These are phyloP conservation scores for Datnioides undecimradiatus DNA, from an alignment of 2,113 vertebrate genomes.

Conservation along the genomic window DNA sequence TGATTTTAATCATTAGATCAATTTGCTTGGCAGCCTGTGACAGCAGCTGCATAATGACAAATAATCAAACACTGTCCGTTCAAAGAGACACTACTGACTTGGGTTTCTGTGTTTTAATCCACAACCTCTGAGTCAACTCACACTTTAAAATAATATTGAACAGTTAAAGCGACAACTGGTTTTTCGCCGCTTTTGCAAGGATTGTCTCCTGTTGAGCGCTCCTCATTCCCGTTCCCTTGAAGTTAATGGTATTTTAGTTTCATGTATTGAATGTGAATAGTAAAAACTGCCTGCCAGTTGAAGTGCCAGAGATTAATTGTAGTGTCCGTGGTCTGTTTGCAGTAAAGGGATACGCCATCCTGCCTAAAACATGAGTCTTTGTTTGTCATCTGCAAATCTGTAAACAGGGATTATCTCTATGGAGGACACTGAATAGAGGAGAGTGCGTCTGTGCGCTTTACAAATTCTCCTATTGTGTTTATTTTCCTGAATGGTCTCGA, in stretches of 20 bases:
- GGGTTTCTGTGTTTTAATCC: not conserved
- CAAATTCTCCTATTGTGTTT: slow-evolving; percentile 43
- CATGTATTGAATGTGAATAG: not conserved
- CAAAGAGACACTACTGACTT: not conserved
- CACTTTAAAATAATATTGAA: not conserved
- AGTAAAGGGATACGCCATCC: not conserved
- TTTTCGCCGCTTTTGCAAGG: not conserved
- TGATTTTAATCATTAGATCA: not conserved
- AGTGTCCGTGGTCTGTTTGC: not conserved
- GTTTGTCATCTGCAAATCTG: not conserved
- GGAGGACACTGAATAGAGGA: not conserved
- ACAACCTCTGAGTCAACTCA: not conserved
- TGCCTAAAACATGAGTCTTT: not conserved
- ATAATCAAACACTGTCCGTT: too few species aligned
- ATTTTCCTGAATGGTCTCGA: slow-evolving; percentile 62
- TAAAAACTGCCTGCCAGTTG: too few species aligned
- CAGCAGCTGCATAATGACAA: not conserved
- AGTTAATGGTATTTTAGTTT: not conserved
- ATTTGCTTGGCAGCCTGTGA: not conserved
- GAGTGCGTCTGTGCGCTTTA: not conserved
- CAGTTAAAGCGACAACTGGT: not conserved
- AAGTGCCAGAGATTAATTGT: not conserved
- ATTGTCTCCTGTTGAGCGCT: not conserved
- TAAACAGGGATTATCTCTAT: slow-evolving; percentile 3
- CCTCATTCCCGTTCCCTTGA: too few species aligned